Evolutionary conservation across 2,113 vertebrate genomes (phyloP).

Genomic region (Lucifuga dentata): DNA sequence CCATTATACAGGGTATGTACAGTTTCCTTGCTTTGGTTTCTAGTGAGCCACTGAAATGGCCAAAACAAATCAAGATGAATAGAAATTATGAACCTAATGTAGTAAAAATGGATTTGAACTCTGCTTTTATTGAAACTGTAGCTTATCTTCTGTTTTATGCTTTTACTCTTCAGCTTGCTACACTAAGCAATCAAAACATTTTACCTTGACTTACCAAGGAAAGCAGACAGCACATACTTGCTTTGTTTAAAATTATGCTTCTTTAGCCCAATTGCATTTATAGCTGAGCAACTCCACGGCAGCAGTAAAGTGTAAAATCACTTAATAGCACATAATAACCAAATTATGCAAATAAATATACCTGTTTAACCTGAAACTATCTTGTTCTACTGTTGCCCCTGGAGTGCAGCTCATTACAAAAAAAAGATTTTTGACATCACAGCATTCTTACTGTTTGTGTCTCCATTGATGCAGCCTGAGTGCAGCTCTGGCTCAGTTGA

Average conservation of each 20-base stretch:
- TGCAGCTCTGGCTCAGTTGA: conserved; percentile 93
- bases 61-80: too few relatives aligned
- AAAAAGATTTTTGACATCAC: not conserved
- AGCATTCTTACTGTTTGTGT: conserved; percentile 86
- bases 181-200: not conserved
- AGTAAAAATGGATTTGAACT: too few relatives aligned
- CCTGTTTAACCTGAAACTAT: conserved; percentile 13
- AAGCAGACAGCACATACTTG: not conserved
- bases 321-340: conserved; percentile 25
- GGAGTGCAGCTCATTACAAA: too few relatives aligned
- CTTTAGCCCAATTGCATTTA: conserved; percentile 4
- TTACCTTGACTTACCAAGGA: not conserved
- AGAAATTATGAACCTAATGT: too few relatives aligned
- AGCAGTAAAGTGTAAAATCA: conserved; percentile 30
- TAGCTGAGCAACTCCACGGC: not conserved
- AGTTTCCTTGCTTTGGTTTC: not conserved
- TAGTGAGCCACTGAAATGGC: not conserved
- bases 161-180: too few relatives aligned
- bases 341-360: conserved; percentile 20
- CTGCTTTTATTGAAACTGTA: too few relatives aligned
- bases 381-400: not conserved
- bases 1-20: too few relatives aligned
- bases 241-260: conserved; percentile 7
- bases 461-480: conserved; percentile 92
- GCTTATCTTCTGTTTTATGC: too few relatives aligned